Base-by-base conservation (phyloP, 2,888 invertebrate genomes). In the Stenodema calcarata region DNA sequence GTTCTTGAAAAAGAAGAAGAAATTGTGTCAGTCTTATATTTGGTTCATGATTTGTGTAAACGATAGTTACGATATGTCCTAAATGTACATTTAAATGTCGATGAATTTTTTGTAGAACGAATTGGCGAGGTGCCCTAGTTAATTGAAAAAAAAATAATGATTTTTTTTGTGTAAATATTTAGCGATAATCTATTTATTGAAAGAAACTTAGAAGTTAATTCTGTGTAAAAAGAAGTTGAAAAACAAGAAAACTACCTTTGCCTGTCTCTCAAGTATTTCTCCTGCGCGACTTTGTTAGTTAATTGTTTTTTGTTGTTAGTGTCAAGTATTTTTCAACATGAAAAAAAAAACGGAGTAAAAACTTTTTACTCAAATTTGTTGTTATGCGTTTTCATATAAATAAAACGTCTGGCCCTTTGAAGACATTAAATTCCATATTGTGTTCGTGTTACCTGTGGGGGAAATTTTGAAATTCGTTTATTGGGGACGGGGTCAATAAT, bases 151-250 rank as follows among this genome's bases (percentile, higher is more conserved):
- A 18, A n/a, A 80, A 54, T 54, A 42, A 42, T 27, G n/a, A n/a
- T n/a, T n/a, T n/a, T 47, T 27, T 42, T 28, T 54, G 54, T 82
- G 82, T 82, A 82, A 69, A 82, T 82, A 82, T 42, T 35, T 82
- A 82, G 82, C 44, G 69, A 27, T 70, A 82, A 82, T 69, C 42
- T 82, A 82, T 82, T 82, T 82, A 82, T 82, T 82, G 82, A 82
- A 62, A 80, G 28, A 54, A 23, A 70, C 18, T 18, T 70, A 69
- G 42, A 28, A 23, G 16, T 80, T 54, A 54, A 35, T 23, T 50
- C 27, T 16, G 42, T 82, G 69, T 82, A 62, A 42, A 82, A 82
- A 78, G 14, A 35, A 75, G 42, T 78, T 78, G 28, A 78, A n/a
- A 70, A 16, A 76, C 16, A 30, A 76, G 28, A 76, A 76, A 41